Conservation (phyloP, 1,140 invertebrate genomes). For the Anastrepha ludens region DNA sequence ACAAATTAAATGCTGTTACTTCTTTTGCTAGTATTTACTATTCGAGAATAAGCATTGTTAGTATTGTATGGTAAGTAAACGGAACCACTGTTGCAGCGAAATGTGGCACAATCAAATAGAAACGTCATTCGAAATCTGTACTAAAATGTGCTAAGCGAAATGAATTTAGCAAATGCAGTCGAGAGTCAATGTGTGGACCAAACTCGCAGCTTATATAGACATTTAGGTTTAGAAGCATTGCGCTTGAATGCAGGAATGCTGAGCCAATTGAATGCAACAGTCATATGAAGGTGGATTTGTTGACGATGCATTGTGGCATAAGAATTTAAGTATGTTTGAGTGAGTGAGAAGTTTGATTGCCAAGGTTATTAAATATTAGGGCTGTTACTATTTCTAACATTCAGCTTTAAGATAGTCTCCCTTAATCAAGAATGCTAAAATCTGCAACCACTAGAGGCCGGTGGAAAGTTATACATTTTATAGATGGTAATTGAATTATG, state of each 20-base stretch:
- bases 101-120: not conserved
- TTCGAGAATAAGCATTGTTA: no score
- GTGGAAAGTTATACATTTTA: no score
- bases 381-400: not conserved
- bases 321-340: not conserved
- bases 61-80: no score
- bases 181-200: not conserved
- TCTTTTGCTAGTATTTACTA: no score
- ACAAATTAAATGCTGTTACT: no score
- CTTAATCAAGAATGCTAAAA: no score
- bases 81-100: not conserved
- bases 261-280: slow-evolving; percentile 29
- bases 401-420: no score
- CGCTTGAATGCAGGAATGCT: slow-evolving; percentile 6
- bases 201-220: not conserved
- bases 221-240: not conserved
- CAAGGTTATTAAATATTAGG: not conserved
- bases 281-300: not conserved
- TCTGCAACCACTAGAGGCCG: no score
- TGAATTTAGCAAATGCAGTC: not conserved
- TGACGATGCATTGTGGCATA: not conserved
- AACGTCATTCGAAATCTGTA: not conserved
- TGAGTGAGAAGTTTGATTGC: not conserved
- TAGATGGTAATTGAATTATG: no score
- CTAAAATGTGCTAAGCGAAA: not conserved